Conservation (phyloP, 1,140 invertebrate genomes). For the Dendroctonus valens region DNA sequence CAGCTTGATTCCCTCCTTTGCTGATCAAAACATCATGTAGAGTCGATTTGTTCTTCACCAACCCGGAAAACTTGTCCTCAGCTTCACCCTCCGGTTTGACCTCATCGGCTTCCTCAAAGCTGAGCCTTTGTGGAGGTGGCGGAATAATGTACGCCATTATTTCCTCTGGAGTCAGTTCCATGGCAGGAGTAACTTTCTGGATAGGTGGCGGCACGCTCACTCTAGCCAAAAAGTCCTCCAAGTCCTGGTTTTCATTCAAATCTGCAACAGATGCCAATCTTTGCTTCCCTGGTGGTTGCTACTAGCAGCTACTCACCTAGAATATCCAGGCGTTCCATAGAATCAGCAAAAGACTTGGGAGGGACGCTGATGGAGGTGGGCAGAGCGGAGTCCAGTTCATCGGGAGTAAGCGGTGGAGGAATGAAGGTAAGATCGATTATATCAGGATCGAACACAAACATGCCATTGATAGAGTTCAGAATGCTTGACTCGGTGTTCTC, state of each 20-base stretch:
- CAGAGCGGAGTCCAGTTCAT: slow-evolving; percentile 67
- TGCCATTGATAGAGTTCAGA: slow-evolving; percentile 48
- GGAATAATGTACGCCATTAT: slow-evolving; percentile 80
- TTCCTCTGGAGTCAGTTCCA: slow-evolving; percentile 73
- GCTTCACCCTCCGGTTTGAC: neutral
- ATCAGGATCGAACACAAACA: slow-evolving; percentile 73
- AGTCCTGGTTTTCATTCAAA: slow-evolving; percentile 50
- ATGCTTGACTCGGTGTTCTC: slow-evolving; percentile 53
- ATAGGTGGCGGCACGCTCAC: slow-evolving; percentile 77
- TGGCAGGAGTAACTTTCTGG: slow-evolving; percentile 63
- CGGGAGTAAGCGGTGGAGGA: slow-evolving; percentile 79
- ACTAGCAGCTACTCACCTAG: slow-evolving; percentile 16
- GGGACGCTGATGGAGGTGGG: slow-evolving; percentile 65
- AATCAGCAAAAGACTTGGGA: slow-evolving; percentile 71
- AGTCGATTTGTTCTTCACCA: slow-evolving; percentile 10
- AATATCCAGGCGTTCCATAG: slow-evolving; percentile 44
- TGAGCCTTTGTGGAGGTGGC: slow-evolving; percentile 62
- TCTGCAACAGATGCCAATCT: slow-evolving; percentile 11
- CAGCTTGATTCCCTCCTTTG: neutral
- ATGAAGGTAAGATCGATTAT: slow-evolving; percentile 88
- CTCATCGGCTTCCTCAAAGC: slow-evolving; percentile 42
- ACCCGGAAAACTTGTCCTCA: neutral
- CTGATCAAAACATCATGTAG: slow-evolving; percentile 9
- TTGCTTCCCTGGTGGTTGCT: no score
- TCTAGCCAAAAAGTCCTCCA: slow-evolving; percentile 81